A percentile compares a stretch with the other conserved stretches of the same genome.
These are phyloP conservation scores for Bergia sp. DNA, from an alignment of 92 coral and sea anemone genomes.

Conservation along the genomic window DNA sequence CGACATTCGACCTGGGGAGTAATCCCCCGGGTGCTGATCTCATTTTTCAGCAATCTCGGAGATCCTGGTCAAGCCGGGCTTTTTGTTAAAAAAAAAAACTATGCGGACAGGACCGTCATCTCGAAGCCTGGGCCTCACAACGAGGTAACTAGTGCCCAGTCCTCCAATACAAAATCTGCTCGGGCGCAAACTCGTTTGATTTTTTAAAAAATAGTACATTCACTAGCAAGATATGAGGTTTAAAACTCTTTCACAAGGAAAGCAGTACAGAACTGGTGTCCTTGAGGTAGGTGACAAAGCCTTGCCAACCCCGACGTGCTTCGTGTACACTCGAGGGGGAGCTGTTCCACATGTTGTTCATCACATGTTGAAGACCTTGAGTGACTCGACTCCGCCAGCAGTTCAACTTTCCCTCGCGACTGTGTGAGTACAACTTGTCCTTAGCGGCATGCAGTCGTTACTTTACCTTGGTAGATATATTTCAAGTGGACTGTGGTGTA, in stretches of 20 bases:
- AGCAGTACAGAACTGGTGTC: conserved; percentile 61
- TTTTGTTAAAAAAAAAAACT: too few species aligned
- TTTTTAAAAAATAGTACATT: too few species aligned
- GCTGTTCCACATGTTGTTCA: conserved; percentile 80
- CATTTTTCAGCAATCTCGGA: too few species aligned
- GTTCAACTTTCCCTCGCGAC: conserved; percentile 85
- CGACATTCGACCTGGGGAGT: too few species aligned
- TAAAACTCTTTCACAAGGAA: conserved; percentile 36
- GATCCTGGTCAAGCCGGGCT: too few species aligned
- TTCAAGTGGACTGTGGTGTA: not conserved
- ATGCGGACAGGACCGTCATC: too few species aligned
- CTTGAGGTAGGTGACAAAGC: conserved; percentile 46
- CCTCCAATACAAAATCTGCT: not conserved
- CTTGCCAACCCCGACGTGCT: conserved; percentile 82
- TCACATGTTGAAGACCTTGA: conserved; percentile 62
- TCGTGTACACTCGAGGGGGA: conserved; percentile 86
- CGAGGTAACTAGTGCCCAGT: not conserved
- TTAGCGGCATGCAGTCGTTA: not conserved
- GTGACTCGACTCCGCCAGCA: conserved; percentile 49
- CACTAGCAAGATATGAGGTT: conserved; percentile 53
- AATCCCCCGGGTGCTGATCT: too few species aligned
- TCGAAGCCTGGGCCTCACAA: not conserved
- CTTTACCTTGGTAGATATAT: not conserved
- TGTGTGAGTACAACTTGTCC: conserved; percentile 67
- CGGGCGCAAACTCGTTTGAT: not conserved